These are phyloP conservation scores for Onychorhynchus coronatus DNA, from an alignment of 2,113 vertebrate genomes.

Conservation along the genomic window DNA sequence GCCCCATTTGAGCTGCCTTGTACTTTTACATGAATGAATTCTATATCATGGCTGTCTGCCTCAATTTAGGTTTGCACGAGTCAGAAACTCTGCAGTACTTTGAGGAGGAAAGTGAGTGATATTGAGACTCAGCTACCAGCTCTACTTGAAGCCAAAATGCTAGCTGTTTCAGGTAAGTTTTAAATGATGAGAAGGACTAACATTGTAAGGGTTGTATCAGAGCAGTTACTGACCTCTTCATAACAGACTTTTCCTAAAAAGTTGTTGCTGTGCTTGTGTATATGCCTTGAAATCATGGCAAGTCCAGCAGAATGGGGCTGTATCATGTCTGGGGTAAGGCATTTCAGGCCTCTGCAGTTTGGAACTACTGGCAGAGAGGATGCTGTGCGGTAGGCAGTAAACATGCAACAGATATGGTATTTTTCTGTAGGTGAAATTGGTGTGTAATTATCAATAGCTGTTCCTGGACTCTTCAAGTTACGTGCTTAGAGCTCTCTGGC, in stretches of 20 bases:
- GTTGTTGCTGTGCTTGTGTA: not conserved
- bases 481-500: not conserved
- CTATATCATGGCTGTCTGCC: conserved; percentile 18
- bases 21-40: conserved; percentile 39
- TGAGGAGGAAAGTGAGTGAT: conserved; percentile 83
- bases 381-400: not conserved
- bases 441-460: not conserved
- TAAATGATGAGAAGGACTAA: not conserved
- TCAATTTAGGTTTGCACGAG: conserved; percentile 81
- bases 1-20: conserved; percentile 16
- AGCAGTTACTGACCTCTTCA: not conserved
- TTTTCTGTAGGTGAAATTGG: not conserved
- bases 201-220: not conserved
- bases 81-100: conserved; percentile 82
- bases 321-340: not conserved
- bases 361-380: not conserved
- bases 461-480: not conserved
- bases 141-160: conserved; percentile 86
- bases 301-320: accelerated
- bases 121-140: conserved; percentile 84
- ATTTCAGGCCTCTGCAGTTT: not conserved
- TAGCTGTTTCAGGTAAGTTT: conserved; percentile 82
- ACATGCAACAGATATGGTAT: not conserved
- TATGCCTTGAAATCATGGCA: not conserved
- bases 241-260: not conserved